Evolutionary conservation across 2,113 vertebrate species (phyloP).

Genomic region (Paratilapia polleni): DNA sequence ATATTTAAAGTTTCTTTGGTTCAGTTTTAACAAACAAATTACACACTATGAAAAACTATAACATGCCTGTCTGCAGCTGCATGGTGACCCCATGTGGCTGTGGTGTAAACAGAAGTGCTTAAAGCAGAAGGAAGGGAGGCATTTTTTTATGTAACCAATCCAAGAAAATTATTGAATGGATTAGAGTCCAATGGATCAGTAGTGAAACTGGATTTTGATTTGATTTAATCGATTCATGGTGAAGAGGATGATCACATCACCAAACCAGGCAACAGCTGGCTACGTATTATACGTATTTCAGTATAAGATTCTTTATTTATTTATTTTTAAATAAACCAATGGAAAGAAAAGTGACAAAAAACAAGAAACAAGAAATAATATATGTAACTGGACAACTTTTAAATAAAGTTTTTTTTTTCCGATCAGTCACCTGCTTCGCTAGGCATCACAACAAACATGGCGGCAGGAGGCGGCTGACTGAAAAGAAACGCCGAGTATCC

Average conservation of each 20-base stretch:
- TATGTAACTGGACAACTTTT: background rate
- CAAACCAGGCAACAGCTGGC: too few relatives aligned
- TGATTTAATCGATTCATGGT: too few relatives aligned
- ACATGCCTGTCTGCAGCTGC: background rate
- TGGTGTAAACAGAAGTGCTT: background rate
- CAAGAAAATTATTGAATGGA: background rate
- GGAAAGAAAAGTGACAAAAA: background rate
- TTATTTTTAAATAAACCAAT: background rate
- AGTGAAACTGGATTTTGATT: too few relatives aligned
- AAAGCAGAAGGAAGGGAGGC: background rate
- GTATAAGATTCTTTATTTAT: background rate
- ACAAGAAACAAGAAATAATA: background rate
- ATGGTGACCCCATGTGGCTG: conserved; percentile 20
- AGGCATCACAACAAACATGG: conserved; percentile 75
- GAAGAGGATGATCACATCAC: too few relatives aligned
- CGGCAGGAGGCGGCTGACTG: conserved; percentile 22
- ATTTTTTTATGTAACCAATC: background rate
- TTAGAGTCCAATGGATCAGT: too few relatives aligned
- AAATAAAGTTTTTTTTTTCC: conserved; percentile 29
- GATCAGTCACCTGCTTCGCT: conserved; percentile 35
- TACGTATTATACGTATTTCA: background rate
- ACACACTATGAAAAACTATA: background rate
- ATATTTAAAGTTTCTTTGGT: background rate
- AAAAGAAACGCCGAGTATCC: background rate
- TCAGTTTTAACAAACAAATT: background rate